Base-by-base conservation (phyloP, 1,140 invertebrate species). In the Pachyrhynchus sulphureomaculatus region DNA sequence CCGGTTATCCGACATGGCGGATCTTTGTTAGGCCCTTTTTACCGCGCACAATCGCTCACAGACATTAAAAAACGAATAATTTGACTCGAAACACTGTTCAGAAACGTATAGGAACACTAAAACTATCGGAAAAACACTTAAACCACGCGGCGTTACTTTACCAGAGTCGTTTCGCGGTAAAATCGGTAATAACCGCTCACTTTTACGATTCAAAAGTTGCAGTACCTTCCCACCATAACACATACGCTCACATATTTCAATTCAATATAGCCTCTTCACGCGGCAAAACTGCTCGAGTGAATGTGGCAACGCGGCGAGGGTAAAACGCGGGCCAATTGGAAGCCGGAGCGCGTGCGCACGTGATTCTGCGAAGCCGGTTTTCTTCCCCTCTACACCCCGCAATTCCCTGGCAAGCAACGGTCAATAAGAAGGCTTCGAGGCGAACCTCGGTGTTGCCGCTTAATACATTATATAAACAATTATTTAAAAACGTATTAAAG, bases 1-100 rank as follows among this genome's bases (percentile, higher is more conserved):
- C 68, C 83, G 64, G 51, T 75, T 72, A 42, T 76, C 75, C 54
- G 75, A 75, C 75, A 76, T 76, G 61, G 65, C 68, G 54, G 48
- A 47, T 29, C 62, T 21, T 20, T 24, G 20, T 26, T 52, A 44
- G 37, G 51, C 41, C 44, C 21, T 52, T 62, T 49, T 57, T 17
- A 47, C 5, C 55, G 42, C 62, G 62, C 53, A 47, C 41, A 47
- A 62, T 42, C 55, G 39, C 47, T 15, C n/a, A 44, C 39, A 36
- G 18, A 15, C 13, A 18, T 29, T 56, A 20, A 33, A 45, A 37
- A 52, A 9, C 10, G 63, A 37, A 37, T 18, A 37, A 9, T 37
- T 15, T 37, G 10, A 13, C 10, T 18, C n/a, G 13, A 37, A 18
- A 18, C 34, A 37, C 34, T 37, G 17, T 13, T 37, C 6, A 5